A percentile compares a stretch with the other conserved stretches of the same genome.
Conservation (phyloP, 2,888 invertebrate species). For the Caenorhabditis uteleia region DNA sequence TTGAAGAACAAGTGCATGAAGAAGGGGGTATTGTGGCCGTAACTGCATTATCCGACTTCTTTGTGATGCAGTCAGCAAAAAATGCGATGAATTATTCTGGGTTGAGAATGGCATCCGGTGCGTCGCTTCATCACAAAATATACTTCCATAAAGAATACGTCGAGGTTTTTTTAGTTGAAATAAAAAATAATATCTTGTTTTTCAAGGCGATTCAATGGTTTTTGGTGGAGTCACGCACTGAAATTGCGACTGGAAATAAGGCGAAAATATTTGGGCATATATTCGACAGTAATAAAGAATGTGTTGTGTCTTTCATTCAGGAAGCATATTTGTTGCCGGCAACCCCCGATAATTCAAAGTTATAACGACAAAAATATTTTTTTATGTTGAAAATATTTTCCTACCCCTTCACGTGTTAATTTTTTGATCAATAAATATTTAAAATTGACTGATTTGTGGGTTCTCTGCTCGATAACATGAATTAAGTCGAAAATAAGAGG, state of each 20-base stretch:
- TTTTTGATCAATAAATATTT: too few species aligned
- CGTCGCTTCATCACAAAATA: conserved; percentile 38
- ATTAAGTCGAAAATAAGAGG: neutral
- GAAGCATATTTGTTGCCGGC: conserved; percentile 28
- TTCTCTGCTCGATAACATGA: neutral
- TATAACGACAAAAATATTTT: neutral
- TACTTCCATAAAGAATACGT: conserved; percentile 30
- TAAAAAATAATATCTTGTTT: conserved; percentile 2
- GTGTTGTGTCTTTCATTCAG: conserved; percentile 29
- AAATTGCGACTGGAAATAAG: conserved; percentile 28
- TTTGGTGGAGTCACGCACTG: conserved; percentile 24
- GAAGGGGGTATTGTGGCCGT: conserved; percentile 31
- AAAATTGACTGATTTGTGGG: neutral
- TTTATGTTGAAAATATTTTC: neutral
- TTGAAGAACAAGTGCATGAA: conserved; percentile 15
- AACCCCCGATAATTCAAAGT: neutral
- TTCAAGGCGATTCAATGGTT: conserved; percentile 41
- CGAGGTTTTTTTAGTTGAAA: conserved; percentile 8
- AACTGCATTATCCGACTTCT: conserved; percentile 29
- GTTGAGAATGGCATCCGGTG: conserved; percentile 12
- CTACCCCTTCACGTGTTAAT: neutral
- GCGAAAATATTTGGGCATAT: conserved; percentile 29
- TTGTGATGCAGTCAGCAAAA: conserved; percentile 17
- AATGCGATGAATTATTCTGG: conserved; percentile 15
- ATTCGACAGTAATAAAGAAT: conserved; percentile 28